Conservation (phyloP, 2,888 invertebrate genomes). For the Diplolepis rosae region DNA sequence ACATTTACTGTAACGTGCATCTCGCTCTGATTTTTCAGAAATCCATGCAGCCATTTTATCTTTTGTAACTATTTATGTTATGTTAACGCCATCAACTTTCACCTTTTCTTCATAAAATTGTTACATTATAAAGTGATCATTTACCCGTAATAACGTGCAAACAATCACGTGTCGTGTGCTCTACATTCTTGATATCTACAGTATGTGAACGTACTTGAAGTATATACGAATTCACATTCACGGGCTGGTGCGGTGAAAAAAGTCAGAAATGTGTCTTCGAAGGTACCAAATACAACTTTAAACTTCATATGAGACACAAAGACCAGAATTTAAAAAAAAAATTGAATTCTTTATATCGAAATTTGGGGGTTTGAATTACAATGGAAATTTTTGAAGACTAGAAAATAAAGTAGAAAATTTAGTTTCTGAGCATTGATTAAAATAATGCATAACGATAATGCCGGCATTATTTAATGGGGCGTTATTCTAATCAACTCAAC, state of each 20-base stretch:
- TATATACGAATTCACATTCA: constrained; percentile 40
- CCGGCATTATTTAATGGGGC: not conserved
- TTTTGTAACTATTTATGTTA: constrained; percentile 33
- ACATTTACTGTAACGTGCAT: constrained; percentile 46
- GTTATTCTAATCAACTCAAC: not conserved
- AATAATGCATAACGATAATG: not conserved
- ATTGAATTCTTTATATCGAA: not conserved
- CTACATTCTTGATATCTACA: constrained; percentile 61
- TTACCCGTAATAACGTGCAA: constrained; percentile 70
- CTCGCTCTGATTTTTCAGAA: not conserved
- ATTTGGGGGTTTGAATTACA: not conserved
- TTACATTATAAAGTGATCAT: constrained; percentile 56
- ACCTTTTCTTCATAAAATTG: not conserved
- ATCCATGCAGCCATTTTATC: constrained; percentile 39
- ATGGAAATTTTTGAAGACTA: too few species aligned
- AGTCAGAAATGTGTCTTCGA: constrained; percentile 18
- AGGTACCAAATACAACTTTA: not conserved
- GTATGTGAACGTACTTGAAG: constrained; percentile 45
- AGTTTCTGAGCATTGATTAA: not conserved
- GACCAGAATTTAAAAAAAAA: not conserved
- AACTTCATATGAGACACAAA: too few species aligned
- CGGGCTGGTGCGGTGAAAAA: constrained; percentile 11
- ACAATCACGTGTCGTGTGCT: constrained; percentile 71
- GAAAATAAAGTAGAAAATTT: too few species aligned
- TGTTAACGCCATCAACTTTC: constrained; percentile 55